A percentile compares a stretch with the other conserved stretches of the same genome.
Evolutionary conservation across 64 coral and sea anemone species (phyloP).

Genomic region (Porites lutea): DNA sequence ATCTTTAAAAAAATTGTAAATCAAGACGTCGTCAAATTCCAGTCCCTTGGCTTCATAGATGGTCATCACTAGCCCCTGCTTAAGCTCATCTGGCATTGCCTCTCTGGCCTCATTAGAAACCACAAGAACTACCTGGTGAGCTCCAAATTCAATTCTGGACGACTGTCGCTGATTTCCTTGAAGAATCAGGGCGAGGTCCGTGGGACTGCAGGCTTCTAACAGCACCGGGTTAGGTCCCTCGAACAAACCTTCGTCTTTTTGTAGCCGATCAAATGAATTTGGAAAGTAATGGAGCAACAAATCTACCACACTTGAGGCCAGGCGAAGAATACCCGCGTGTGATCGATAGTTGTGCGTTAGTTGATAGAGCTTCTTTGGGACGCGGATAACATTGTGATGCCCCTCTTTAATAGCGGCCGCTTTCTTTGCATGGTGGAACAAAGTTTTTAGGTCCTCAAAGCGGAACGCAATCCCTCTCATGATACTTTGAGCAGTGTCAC

Average conservation of each 20-base stretch:
- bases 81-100: slow-evolving; percentile 51
- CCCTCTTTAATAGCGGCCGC: not conserved
- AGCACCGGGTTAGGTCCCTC: slow-evolving; percentile 84
- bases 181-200: slow-evolving; percentile 61
- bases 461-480: slow-evolving; percentile 98
- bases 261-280: slow-evolving; percentile 87
- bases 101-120: slow-evolving; percentile 52
- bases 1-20: slow-evolving; percentile 74
- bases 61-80: slow-evolving; percentile 58
- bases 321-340: slow-evolving; percentile 85
- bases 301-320: slow-evolving; percentile 89
- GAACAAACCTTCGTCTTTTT: slow-evolving; percentile 87
- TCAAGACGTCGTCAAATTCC: slow-evolving; percentile 72
- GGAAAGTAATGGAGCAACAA: slow-evolving; percentile 84
- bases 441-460: slow-evolving; percentile 89
- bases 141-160: slow-evolving; percentile 70
- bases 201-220: slow-evolving; percentile 41
- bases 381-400: slow-evolving; percentile 33
- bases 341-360: slow-evolving; percentile 96
- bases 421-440: slow-evolving; percentile 78
- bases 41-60: slow-evolving; percentile 76
- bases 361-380: slow-evolving; percentile 90
- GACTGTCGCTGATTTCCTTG: slow-evolving; percentile 52
- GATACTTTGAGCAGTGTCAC: slow-evolving; percentile 92
- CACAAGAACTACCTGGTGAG: slow-evolving; percentile 59